phyloP scores from a whole-genome alignment of 2,888 invertebrate species.

The Coremacera marginata region DNA sequence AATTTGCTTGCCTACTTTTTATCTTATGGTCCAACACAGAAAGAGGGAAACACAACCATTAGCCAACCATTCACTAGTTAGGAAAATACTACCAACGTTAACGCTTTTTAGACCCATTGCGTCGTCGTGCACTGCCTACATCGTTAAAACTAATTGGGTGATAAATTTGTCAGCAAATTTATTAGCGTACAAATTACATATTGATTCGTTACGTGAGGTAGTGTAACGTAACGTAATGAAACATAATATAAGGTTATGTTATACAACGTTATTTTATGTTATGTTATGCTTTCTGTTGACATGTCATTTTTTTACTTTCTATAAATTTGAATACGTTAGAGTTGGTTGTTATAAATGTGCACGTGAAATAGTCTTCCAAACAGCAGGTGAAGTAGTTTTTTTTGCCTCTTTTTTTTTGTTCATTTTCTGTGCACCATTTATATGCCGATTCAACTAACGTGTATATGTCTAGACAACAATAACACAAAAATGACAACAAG shows the following conservation, averaged over 20 bases:
- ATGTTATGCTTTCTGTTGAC: slow-evolving; percentile 17
- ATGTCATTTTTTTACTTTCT: neutral
- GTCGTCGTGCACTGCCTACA: neutral
- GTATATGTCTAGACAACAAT: slow-evolving; percentile 33
- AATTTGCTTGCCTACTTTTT: too few relatives aligned
- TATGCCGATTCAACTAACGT: slow-evolving; percentile 12
- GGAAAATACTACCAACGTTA: neutral
- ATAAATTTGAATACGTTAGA: slow-evolving; percentile 11
- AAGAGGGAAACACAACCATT: too few relatives aligned
- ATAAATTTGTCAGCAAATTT: slow-evolving; percentile 46
- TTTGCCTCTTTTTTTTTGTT: neutral
- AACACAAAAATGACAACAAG: neutral
- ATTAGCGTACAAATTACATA: slow-evolving; percentile 42
- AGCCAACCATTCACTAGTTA: too few relatives aligned
- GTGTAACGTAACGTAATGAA: neutral
- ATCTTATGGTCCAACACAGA: too few relatives aligned
- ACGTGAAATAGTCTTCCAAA: neutral
- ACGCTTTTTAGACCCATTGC: neutral
- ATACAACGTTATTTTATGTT: neutral
- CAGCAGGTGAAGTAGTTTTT: slow-evolving; percentile 6
- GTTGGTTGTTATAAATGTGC: neutral
- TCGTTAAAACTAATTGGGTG: slow-evolving; percentile 47
- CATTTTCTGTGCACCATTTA: neutral
- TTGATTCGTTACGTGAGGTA: slow-evolving; percentile 31
- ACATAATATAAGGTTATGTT: neutral